Evolutionary conservation across 2,888 invertebrate species (phyloP), one percentile per base, ranked within the genome.

Genomic region (Melitaea athalia): DNA sequence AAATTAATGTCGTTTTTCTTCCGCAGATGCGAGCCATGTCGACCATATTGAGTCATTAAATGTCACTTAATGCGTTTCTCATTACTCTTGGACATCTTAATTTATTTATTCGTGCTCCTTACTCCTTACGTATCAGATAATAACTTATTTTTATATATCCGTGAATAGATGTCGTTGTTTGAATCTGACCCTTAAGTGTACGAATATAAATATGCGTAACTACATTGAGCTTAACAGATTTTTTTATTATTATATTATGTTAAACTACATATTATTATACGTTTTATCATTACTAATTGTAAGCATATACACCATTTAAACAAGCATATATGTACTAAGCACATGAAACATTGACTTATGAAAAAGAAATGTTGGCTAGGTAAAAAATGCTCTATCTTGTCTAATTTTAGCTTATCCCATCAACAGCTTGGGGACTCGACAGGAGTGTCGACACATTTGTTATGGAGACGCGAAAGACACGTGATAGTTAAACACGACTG

Each of bases 391-490:
- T 55, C 33, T 49, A 49, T 49, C 77, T 63, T 68, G 72, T 83
- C 85, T 81, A 83, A 81, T 81, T 83, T 81, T 84, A 86, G 80
- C 76, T 65, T 73, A 72, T 68, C 64, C 81, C 78, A 80, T 83
- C 82, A 72, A 70, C 70, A 70, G 67, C 55, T 63, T 79, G 81
- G 85, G 80, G 24, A 24, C 80, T 81, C 83, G 85, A 84, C 83
- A 80, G 80, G 80, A 75, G 83, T 84, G 91, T 88, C 86, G 85
- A 89, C 89, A 88, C 85, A 87, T 89, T 89, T 84, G 90, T 87
- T 80, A 75, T 74, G 79, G 79, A 80, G 81, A 79, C 78, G 78
- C 78, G 77, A 75, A 72, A 74, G 81, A 79, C 77, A 74, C 78
- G 79, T 77, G 78, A 78, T 81, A 85, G 83, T 88, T 86, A 86